A percentile compares a stretch with the other conserved stretches of the same genome.
These are phyloP conservation scores for Neoascia interrupta DNA, from an alignment of 2,888 invertebrate genomes.

Conservation along the genomic window DNA sequence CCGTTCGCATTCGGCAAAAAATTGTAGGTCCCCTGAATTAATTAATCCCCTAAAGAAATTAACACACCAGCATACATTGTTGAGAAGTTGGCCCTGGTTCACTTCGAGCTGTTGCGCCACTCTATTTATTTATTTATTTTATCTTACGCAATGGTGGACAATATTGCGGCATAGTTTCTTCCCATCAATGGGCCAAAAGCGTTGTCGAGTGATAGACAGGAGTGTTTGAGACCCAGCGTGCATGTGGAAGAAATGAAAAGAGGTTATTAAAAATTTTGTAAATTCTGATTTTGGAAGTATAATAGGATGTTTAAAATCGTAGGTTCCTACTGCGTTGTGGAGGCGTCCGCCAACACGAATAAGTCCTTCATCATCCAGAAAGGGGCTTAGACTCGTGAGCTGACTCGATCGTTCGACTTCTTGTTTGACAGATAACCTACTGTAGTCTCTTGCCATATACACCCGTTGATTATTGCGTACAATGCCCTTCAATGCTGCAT, in stretches of 20 bases:
- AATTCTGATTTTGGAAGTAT: constrained; percentile 1
- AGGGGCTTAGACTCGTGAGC: background rate
- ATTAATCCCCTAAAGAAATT: no score
- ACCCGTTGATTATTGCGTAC: constrained; percentile 10
- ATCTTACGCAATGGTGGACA: background rate
- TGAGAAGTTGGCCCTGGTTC: no score
- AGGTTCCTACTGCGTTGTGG: background rate
- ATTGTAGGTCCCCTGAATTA: no score
- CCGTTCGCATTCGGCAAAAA: no score
- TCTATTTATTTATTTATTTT: no score
- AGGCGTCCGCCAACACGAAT: constrained; percentile 16
- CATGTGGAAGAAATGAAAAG: constrained; percentile 23
- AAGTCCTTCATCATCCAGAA: constrained; percentile 12
- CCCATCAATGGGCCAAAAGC: constrained; percentile 16
- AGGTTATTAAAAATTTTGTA: constrained; percentile 22
- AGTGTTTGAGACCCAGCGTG: constrained; percentile 29
- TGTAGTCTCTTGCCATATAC: background rate
- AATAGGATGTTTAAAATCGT: constrained; percentile 22
- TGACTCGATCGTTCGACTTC: background rate
- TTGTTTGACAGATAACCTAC: background rate
- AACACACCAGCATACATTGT: no score
- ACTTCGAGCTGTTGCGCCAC: no score
- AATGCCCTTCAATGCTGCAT: constrained; percentile 2
- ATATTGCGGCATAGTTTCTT: background rate
- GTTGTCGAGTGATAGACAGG: constrained; percentile 28